These are phyloP conservation scores for Prunella fulvescens DNA, from an alignment of 2,113 vertebrate species.

Conservation along the genomic window DNA sequence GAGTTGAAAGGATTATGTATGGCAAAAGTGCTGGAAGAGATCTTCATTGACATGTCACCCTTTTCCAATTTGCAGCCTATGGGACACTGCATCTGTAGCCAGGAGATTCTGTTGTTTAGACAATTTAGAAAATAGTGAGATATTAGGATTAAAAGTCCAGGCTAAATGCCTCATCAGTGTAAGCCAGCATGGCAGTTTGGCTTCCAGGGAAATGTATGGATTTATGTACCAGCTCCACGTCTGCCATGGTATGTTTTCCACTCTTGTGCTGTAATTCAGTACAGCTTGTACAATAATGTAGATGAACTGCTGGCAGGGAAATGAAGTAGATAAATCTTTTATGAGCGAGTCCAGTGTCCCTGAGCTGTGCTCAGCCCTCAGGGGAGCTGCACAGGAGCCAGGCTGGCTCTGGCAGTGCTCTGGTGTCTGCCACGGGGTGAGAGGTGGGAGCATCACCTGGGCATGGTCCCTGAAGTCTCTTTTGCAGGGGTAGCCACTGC, in stretches of 20 bases:
- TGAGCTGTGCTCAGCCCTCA: neutral
- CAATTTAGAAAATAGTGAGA: neutral
- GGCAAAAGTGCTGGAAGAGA: neutral
- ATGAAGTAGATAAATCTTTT: neutral
- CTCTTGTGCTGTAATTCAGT: constrained; percentile 2
- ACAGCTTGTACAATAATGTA: neutral
- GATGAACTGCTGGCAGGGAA: constrained; percentile 32
- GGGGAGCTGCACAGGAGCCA: neutral
- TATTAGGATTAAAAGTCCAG: neutral
- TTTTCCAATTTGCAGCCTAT: neutral
- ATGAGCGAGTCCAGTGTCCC: neutral
- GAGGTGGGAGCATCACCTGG: neutral
- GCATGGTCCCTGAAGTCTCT: neutral
- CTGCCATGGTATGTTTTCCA: neutral
- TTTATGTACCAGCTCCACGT: neutral
- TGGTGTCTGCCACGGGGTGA: neutral
- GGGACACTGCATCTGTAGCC: neutral
- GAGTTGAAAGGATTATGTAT: neutral
- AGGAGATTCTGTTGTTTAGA: neutral
- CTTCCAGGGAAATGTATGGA: neutral
- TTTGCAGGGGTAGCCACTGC: fast-evolving
- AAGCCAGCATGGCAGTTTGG: neutral
- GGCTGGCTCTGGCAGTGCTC: neutral
- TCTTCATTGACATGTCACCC: neutral
- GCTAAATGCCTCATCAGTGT: neutral